phyloP scores from a whole-genome alignment of 2,888 invertebrate species.

The Lissocephala sabroskyi region DNA sequence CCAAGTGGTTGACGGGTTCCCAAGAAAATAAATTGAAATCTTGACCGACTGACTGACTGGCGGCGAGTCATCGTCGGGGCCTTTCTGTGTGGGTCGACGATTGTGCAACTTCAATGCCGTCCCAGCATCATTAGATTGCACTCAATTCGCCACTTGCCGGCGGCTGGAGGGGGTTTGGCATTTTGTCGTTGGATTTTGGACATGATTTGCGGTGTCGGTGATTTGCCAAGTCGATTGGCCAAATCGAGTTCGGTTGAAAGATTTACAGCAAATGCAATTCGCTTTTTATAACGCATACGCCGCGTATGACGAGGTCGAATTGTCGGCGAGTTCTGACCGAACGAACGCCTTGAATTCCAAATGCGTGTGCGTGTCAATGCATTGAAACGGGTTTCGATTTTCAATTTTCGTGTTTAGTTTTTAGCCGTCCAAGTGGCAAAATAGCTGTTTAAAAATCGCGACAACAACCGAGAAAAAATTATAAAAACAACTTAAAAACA shows the following conservation, averaged over 20 bases:
- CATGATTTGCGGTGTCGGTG: not conserved
- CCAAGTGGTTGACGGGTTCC: too few species aligned
- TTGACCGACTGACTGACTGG: too few species aligned
- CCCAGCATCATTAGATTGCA: conserved; percentile 18
- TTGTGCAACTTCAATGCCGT: conserved; percentile 29
- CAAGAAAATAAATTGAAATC: too few species aligned
- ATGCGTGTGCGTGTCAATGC: not conserved
- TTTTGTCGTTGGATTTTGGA: not conserved
- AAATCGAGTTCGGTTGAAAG: not conserved
- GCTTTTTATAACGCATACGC: conserved; percentile 62
- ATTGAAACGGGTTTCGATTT: conserved; percentile 41
- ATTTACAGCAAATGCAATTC: conserved; percentile 31
- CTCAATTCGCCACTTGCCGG: conserved; percentile 18
- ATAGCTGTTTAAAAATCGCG: conserved; percentile 13
- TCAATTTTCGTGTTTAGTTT: conserved; percentile 9
- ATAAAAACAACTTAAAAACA: conserved; percentile 16
- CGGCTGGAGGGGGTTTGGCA: conserved; percentile 7
- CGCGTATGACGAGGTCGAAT: conserved; percentile 29
- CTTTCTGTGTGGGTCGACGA: conserved; percentile 4
- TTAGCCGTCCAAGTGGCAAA: conserved; percentile 7
- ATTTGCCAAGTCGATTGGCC: not conserved
- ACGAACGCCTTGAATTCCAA: too few species aligned
- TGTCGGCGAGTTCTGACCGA: not conserved
- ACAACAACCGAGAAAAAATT: conserved; percentile 19
- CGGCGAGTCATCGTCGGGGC: too few species aligned